Conservation (phyloP, 2,888 invertebrate species). For the Lycaena phlaeas region DNA sequence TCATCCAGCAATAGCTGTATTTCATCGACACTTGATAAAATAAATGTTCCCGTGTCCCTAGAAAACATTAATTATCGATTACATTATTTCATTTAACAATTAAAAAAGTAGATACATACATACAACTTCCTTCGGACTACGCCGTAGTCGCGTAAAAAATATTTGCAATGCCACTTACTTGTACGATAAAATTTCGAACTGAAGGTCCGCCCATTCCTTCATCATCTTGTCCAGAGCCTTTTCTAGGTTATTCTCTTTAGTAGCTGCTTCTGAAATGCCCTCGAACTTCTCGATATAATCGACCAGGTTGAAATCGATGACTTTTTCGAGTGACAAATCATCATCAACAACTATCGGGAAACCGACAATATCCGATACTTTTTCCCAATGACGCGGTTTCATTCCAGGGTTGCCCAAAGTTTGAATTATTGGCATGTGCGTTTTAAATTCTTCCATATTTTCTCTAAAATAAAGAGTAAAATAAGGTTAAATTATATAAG, state of each 20-base stretch:
- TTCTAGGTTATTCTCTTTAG: constrained; percentile 95
- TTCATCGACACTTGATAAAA: constrained; percentile 92
- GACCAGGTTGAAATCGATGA: constrained; percentile 91
- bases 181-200: constrained; percentile 81
- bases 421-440: constrained; percentile 91
- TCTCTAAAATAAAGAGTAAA: constrained; percentile 25
- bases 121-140: too few species aligned
- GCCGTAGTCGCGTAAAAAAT: too few species aligned
- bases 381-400: constrained; percentile 94
- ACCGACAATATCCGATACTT: constrained; percentile 94
- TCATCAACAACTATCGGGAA: constrained; percentile 91
- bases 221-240: constrained; percentile 92
- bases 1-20: constrained; percentile 95
- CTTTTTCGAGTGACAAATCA: constrained; percentile 84
- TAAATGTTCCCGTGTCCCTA: constrained; percentile 91
- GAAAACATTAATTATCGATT: too few species aligned
- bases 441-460: constrained; percentile 89
- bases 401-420: constrained; percentile 96
- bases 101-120: too few species aligned
- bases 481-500: too few species aligned
- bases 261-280: constrained; percentile 93
- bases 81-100: too few species aligned
- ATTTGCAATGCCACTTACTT: constrained; percentile 61
- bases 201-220: constrained; percentile 89
- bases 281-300: constrained; percentile 93